Evolutionary conservation across 2,113 vertebrate genomes (phyloP).

Genomic region (Glareola pratincola): DNA sequence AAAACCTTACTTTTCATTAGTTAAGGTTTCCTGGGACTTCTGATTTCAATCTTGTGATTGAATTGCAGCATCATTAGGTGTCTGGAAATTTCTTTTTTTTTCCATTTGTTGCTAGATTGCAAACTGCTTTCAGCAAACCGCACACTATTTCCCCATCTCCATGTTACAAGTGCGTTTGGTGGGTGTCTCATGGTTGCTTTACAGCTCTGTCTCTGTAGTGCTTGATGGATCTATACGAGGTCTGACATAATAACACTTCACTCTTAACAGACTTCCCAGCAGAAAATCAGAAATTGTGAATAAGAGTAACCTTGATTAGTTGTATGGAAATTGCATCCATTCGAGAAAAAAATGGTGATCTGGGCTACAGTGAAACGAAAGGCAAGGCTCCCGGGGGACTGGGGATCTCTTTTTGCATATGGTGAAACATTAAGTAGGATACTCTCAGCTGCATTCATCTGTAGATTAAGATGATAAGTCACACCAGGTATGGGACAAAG

Average conservation of each 20-base stretch:
- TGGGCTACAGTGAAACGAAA: background rate
- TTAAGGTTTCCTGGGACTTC: conserved; percentile 32
- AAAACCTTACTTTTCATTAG: conserved; percentile 59
- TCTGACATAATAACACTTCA: background rate
- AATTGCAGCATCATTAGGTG: conserved; percentile 32
- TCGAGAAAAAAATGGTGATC: background rate
- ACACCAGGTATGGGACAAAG: background rate
- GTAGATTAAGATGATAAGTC: background rate
- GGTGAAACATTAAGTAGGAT: background rate
- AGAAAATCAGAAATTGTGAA: background rate
- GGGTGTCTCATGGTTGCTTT: conserved; percentile 1
- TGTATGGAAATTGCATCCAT: background rate
- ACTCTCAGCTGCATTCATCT: background rate
- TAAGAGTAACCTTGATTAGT: background rate
- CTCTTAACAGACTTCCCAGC: background rate
- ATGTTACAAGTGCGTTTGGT: background rate
- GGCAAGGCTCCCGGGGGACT: background rate
- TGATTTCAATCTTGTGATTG: conserved; percentile 52
- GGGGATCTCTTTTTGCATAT: background rate
- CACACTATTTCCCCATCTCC: background rate
- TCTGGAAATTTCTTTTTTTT: background rate
- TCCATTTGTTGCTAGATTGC: conserved; percentile 7
- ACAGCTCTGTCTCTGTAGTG: background rate
- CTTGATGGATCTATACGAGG: background rate
- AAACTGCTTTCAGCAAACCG: conserved; percentile 53